phyloP scores from a whole-genome alignment of 2,797 vertebrate species.

The Arrhamphus sclerolepis region DNA sequence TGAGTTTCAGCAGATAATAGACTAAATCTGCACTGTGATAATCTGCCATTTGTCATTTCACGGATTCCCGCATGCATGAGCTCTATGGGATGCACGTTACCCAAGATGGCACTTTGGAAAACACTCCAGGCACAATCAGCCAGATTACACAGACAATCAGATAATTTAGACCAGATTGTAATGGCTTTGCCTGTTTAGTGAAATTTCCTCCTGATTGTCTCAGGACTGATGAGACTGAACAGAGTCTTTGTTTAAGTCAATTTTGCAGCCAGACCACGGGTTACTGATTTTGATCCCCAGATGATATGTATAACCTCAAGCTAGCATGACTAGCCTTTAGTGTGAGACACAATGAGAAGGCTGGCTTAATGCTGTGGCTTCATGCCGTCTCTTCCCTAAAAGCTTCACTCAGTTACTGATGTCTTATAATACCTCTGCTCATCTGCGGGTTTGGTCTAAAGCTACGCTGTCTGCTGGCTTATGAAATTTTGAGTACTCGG shows the following conservation, averaged over 20 bases:
- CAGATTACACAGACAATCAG: constrained; percentile 15
- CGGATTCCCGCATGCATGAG: not conserved
- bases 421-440: constrained; percentile 26
- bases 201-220: constrained; percentile 29
- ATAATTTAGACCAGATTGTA: constrained; percentile 5
- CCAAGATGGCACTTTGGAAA: not conserved
- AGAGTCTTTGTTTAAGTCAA: constrained; percentile 28
- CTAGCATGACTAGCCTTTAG: constrained; percentile 43
- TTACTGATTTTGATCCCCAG: constrained; percentile 31
- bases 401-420: constrained; percentile 62
- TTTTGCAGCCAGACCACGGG: constrained; percentile 35
- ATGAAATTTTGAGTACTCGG: too few relatives aligned
- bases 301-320: constrained; percentile 21
- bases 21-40: not conserved
- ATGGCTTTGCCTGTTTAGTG: constrained; percentile 17
- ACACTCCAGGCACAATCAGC: constrained; percentile 20
- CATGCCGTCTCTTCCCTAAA: constrained; percentile 57
- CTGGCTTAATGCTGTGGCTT: constrained; percentile 39
- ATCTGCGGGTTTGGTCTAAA: constrained; percentile 36
- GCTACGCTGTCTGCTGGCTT: too few relatives aligned
- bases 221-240: constrained; percentile 26
- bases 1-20: too few relatives aligned
- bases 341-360: constrained; percentile 20
- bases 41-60: constrained; percentile 1
- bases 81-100: not conserved